phyloP scores from a whole-genome alignment of 1,140 invertebrate genomes.

The Euwallacea similis region DNA sequence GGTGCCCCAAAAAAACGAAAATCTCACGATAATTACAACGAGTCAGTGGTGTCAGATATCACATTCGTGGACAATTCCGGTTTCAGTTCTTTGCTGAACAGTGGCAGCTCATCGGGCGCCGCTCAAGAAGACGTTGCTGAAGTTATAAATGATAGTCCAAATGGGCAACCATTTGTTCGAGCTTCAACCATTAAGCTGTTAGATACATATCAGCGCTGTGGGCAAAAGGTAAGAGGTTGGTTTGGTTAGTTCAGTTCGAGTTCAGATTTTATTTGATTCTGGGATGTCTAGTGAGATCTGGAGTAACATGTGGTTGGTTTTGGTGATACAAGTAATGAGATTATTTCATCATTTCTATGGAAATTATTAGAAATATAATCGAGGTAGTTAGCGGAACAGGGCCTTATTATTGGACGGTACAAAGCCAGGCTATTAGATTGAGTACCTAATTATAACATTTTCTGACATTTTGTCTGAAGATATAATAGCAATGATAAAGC shows the following conservation, averaged over 20 bases:
- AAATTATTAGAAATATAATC: too few species aligned
- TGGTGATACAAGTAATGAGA: too few species aligned
- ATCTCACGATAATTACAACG: conserved; percentile 20
- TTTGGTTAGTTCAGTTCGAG: neutral
- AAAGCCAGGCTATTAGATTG: too few species aligned
- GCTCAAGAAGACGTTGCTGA: conserved; percentile 11
- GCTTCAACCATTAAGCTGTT: conserved; percentile 73
- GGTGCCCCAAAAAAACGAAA: conserved; percentile 27
- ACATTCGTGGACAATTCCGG: conserved; percentile 25
- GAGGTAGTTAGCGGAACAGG: too few species aligned
- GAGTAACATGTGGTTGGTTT: too few species aligned
- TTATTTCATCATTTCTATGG: too few species aligned
- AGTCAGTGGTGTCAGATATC: conserved; percentile 5
- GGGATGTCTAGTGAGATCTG: too few species aligned
- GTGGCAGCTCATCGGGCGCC: neutral
- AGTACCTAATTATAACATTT: too few species aligned
- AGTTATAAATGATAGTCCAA: conserved; percentile 56
- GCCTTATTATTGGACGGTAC: too few species aligned
- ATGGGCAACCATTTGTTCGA: conserved; percentile 65
- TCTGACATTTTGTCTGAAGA: too few species aligned
- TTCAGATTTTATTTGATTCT: neutral
- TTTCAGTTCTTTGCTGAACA: conserved; percentile 10
- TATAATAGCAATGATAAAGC: too few species aligned
- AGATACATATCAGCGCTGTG: conserved; percentile 71
- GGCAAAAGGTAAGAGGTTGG: conserved; percentile 62